Percentiles rank a stretch among this genome's conserved stretches.
phyloP scores from a whole-genome alignment of 64 coral and sea anemone species.

The Dendronephthya gigantea region DNA sequence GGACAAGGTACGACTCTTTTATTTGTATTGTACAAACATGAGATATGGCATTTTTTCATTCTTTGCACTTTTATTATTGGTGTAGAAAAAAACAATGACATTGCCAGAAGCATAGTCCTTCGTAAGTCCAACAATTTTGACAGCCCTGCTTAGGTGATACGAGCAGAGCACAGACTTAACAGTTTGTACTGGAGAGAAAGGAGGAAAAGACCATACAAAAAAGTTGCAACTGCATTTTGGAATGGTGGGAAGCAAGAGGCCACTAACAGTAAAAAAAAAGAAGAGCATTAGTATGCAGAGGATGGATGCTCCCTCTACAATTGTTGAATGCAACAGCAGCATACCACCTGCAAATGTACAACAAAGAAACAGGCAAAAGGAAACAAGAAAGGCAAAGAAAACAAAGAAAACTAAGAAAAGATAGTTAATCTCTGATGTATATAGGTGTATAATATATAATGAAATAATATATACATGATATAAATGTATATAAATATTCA shows the following conservation, averaged over 20 bases:
- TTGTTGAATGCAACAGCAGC: not conserved
- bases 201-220: constrained; percentile 43
- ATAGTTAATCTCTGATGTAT: too few species aligned
- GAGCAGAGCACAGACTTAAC: constrained; percentile 31
- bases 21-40: not conserved
- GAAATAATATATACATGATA: too few species aligned
- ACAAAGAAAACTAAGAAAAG: too few species aligned
- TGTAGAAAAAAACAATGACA: constrained; percentile 56
- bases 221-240: not conserved
- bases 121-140: too few species aligned
- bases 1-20: constrained; percentile 28
- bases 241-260: constrained; percentile 39
- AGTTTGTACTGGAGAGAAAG: constrained; percentile 27
- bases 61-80: not conserved
- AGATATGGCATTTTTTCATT: not conserved
- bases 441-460: too few species aligned
- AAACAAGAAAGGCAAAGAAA: not conserved
- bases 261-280: constrained; percentile 24
- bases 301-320: not conserved
- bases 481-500: too few species aligned
- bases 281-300: constrained; percentile 39
- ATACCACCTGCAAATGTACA: constrained; percentile 19
- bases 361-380: not conserved
- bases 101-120: constrained; percentile 10
- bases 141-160: constrained; percentile 36